These are phyloP conservation scores for Trochalopteron elliotii DNA, from an alignment of 2,113 vertebrate genomes.

Conservation along the genomic window DNA sequence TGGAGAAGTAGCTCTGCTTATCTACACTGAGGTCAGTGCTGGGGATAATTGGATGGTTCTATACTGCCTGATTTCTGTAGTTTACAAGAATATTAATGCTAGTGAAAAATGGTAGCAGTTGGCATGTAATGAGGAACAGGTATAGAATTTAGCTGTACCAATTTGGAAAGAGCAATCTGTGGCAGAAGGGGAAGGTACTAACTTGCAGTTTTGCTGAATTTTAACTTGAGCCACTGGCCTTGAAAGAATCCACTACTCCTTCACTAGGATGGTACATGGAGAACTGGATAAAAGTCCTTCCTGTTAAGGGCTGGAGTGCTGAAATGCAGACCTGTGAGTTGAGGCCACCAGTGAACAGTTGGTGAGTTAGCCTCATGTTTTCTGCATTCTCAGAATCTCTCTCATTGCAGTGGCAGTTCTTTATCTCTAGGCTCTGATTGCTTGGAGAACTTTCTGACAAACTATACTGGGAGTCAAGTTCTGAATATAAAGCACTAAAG, in stretches of 20 bases:
- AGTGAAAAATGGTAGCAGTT: background rate
- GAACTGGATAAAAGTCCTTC: background rate
- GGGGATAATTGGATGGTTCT: slow-evolving; percentile 1
- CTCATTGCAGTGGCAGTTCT: background rate
- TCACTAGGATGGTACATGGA: background rate
- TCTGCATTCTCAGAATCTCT: background rate
- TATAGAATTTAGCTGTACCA: background rate
- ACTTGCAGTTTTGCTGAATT: background rate
- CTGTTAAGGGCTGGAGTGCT: background rate
- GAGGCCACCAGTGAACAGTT: background rate
- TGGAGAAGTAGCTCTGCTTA: background rate
- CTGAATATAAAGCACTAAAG: background rate
- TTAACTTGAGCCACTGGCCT: background rate
- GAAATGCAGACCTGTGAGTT: background rate
- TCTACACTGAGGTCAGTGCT: background rate
- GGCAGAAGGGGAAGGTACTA: background rate
- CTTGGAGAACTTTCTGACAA: background rate
- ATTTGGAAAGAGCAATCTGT: background rate
- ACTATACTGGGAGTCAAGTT: background rate
- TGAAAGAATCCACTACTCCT: background rate
- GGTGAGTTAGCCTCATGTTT: background rate
- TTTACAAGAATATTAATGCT: background rate
- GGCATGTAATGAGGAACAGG: background rate
- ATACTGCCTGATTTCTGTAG: background rate
- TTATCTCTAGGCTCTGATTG: background rate